Evolutionary conservation across 2,888 invertebrate species (phyloP), one percentile per base, ranked within the genome.

Genomic region (Gnatocerus cornutus): DNA sequence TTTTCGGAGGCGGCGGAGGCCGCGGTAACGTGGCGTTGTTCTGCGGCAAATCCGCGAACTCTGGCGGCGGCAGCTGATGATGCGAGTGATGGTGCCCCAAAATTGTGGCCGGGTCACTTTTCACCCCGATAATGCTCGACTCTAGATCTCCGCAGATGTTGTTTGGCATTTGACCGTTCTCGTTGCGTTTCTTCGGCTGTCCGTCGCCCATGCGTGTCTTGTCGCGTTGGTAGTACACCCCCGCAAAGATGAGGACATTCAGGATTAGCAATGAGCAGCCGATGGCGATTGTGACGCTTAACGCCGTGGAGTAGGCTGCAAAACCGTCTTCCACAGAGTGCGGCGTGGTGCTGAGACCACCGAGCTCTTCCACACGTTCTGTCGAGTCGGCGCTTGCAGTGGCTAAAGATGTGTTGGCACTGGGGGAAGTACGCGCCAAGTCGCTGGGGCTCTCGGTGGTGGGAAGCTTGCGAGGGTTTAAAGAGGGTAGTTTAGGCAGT

Each of bases 281-380:
- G 73, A 98, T 96, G 52, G 97, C 97, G 77, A 98, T 96, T 12
- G 96, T 97, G 0, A 96, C 95, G 84, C 95, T 95, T 9, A 97
- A 86, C 1, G 96, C 96, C 2, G 96, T 96, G 0, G 95, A 95
- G 80, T 96, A 96, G 0, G 95, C 94, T 0, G 95, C 94, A 78
- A 95, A 96, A 0, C 95, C 95, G 74, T 94, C 94, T 82, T 94
- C 95, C 4, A 85, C 79, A n/a, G 91, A 91, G 50, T 88, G 87
- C 10, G 87, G 85, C 13, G 89, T 89, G 0, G 88, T 87, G 69
- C 84, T 84, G 50, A 80, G 75, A 29, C 84, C 83, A 16, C 84
- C 84, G 7, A 85, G 85, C 76, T 88, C 88, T 62, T 88, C 87
- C 0, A 87, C 86, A 61, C 87, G 80, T 76, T 87, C 87, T n/a